A percentile compares a stretch with the other conserved stretches of the same genome.
Conservation (phyloP, 2,797 vertebrate species). For the Mormyrus hasselquistii region DNA sequence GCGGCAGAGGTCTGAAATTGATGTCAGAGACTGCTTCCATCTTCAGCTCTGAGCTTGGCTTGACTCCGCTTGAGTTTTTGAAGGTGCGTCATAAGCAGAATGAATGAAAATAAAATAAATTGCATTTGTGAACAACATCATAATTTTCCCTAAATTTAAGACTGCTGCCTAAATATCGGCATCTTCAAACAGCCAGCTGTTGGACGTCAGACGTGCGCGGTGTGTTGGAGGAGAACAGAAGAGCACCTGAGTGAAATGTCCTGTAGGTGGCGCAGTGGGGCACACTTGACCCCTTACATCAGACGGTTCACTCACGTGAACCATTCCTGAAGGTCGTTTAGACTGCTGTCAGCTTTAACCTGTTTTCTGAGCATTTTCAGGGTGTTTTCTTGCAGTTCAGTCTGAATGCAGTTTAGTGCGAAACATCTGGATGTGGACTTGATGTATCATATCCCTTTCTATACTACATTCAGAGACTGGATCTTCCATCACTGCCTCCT, state of each 20-base stretch:
- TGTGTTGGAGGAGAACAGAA: neutral
- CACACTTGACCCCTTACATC: neutral
- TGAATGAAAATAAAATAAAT: neutral
- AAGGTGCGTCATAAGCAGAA: neutral
- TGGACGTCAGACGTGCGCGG: neutral
- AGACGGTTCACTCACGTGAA: neutral
- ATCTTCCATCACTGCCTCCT: conserved; percentile 85
- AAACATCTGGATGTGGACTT: no score
- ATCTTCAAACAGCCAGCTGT: neutral
- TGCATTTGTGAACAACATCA: neutral
- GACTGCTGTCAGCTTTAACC: neutral
- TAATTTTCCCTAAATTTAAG: neutral
- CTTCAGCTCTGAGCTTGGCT: neutral
- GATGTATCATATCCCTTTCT: neutral
- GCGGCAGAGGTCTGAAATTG: neutral
- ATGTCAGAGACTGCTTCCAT: neutral
- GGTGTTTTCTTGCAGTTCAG: neutral
- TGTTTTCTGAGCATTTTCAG: neutral
- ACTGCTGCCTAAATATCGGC: neutral
- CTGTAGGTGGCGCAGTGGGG: neutral
- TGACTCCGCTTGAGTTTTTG: neutral
- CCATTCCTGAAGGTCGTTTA: neutral
- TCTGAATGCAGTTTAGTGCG: neutral
- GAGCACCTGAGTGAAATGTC: neutral
- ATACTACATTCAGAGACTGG: conserved; percentile 72